Base-by-base conservation (phyloP, 2,888 invertebrate genomes). In the Lasioglossum calceatum region DNA sequence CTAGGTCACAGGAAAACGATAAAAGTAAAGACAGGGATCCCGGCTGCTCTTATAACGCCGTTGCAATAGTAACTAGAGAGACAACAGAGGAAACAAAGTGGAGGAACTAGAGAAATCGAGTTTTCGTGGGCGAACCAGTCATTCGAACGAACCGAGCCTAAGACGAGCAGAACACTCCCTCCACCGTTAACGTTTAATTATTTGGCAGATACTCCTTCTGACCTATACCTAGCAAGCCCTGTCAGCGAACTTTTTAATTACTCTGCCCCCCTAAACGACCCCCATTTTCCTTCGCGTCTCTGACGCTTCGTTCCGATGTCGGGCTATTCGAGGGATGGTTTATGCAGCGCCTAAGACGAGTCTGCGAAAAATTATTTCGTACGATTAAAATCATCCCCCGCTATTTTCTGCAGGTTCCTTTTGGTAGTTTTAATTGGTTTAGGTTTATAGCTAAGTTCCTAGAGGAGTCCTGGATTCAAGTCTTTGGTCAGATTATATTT, bases 161-260 rank as follows among this genome's bases (percentile, higher is more conserved):
- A 91, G 87, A 91, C 87, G 87, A 88, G 88, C 73, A 19, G 64
- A 86, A 82, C 84, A 84, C 79, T 73, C 61, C 72, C 61, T 70
- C 81, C 78, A 70, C 81, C 91, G 82, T 89, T 87, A 90, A 84
- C 86, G 85, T 90, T 89, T 92, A 91, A 92, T 92, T 92, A 92
- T 92, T 88, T 85, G 84, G 84, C 86, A 85, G 92, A 92, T 90
- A 91, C 88, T 92, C 91, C 87, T 89, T 89, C 89, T 91, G 87
- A 88, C 87, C 90, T 86, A 84, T 82, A 88, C 88, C 89, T 85
- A 90, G 91, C 91, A 90, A 86, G 87, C 70, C 86, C 92, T 86
- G 88, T 88, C 77, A 73, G 87, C 88, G 88, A 92, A 91, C 89
- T 92, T 92, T 92, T 91, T 91, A 91, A 92, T 92, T 92, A 91